Conservation (phyloP, 2,888 invertebrate genomes). For the Magallana nippona region DNA sequence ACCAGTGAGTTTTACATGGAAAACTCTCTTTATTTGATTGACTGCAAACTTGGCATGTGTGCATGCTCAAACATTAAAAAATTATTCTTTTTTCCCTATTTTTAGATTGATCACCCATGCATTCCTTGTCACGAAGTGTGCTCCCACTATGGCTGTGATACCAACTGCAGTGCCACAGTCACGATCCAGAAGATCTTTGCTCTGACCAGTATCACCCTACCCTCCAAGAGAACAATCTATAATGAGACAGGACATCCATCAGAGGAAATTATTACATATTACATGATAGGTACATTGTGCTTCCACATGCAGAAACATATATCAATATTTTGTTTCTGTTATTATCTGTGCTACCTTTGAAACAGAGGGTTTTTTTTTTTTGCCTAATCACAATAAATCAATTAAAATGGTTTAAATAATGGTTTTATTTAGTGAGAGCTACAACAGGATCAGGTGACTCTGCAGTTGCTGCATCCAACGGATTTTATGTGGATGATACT, state of each 20-base stretch:
- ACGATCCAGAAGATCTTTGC: constrained; percentile 50
- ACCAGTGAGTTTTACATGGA: neutral
- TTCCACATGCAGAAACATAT: neutral
- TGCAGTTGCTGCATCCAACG: constrained; percentile 57
- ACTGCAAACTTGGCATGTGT: no score
- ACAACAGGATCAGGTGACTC: constrained; percentile 62
- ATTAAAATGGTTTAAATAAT: neutral
- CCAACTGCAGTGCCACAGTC: constrained; percentile 48
- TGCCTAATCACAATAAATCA: neutral
- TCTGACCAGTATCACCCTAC: constrained; percentile 44
- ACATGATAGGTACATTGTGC: constrained; percentile 46
- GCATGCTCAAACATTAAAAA: neutral
- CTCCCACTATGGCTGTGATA: constrained; percentile 56
- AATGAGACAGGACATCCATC: constrained; percentile 47
- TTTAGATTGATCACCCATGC: constrained; percentile 58
- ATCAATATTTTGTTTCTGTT: neutral
- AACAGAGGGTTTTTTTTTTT: neutral
- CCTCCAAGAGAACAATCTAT: constrained; percentile 39
- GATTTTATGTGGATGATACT: constrained; percentile 64
- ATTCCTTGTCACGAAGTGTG: constrained; percentile 60
- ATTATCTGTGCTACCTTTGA: neutral
- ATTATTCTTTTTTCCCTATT: neutral
- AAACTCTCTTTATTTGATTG: no score
- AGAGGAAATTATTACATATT: constrained; percentile 39
- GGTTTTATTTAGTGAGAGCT: constrained; percentile 59